A percentile compares a stretch with the other conserved stretches of the same genome.
These are phyloP conservation scores for Lepidocyrtinus sp. DNA, from an alignment of 2,888 invertebrate genomes.

Conservation along the genomic window DNA sequence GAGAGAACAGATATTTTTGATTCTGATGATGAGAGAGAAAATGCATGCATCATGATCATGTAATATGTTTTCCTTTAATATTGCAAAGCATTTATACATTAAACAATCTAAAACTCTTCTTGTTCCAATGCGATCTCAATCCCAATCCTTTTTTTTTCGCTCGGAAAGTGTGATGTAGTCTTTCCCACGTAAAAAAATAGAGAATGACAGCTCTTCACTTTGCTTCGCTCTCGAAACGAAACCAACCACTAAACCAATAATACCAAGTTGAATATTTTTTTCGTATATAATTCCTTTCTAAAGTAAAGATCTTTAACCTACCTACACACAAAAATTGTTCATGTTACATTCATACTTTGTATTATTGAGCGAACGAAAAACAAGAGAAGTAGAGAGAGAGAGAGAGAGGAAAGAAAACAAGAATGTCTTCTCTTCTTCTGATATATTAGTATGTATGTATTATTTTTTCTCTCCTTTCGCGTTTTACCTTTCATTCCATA, in stretches of 20 bases:
- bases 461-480: background rate
- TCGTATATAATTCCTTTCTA: background rate
- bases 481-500: constrained; percentile 10
- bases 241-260: background rate
- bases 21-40: too few relatives aligned
- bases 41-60: constrained; percentile 13
- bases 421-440: constrained; percentile 4
- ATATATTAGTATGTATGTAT: too few relatives aligned
- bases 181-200: constrained; percentile 12
- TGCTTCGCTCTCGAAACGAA: background rate
- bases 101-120: too few relatives aligned
- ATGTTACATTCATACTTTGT: background rate
- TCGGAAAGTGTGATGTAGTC: constrained; percentile 10
- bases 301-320: constrained; percentile 11
- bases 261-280: background rate
- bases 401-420: constrained; percentile 10
- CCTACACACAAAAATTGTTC: constrained; percentile 13
- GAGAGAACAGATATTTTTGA: too few relatives aligned
- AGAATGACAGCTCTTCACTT: constrained; percentile 6
- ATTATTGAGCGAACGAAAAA: constrained; percentile 1
- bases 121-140: too few relatives aligned
- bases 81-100: background rate
- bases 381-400: too few relatives aligned
- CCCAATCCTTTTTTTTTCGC: constrained; percentile 6
- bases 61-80: constrained; percentile 8